Evolutionary conservation across 2,888 invertebrate species (phyloP).

Genomic region (Lasioglossum calceatum): DNA sequence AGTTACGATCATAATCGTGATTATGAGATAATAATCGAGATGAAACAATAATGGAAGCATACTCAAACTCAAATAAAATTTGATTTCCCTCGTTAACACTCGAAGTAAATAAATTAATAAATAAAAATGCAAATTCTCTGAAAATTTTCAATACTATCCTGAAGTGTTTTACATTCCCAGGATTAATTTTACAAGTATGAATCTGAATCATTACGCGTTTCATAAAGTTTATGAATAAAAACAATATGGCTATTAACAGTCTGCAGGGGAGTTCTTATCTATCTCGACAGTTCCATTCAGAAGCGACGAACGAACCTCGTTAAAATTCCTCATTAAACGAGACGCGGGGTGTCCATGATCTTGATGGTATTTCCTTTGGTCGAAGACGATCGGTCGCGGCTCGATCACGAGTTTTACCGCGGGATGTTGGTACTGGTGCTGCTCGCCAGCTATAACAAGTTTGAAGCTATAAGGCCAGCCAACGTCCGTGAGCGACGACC

Average conservation of each 20-base stretch:
- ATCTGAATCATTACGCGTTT: not conserved
- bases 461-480: conserved; percentile 66
- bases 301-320: conserved; percentile 32
- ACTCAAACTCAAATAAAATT: too few species aligned
- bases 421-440: conserved; percentile 51
- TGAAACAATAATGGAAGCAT: too few species aligned
- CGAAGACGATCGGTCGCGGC: conserved; percentile 44
- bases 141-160: too few species aligned
- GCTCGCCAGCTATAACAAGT: conserved; percentile 51
- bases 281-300: conserved; percentile 12
- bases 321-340: conserved; percentile 44
- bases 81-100: too few species aligned
- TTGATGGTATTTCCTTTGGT: conserved; percentile 65
- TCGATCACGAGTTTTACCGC: conserved; percentile 47
- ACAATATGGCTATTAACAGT: not conserved
- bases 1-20: too few species aligned
- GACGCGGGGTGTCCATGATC: conserved; percentile 63
- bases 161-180: too few species aligned
- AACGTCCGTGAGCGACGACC: conserved; percentile 70
- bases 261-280: not conserved
- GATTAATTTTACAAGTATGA: not conserved
- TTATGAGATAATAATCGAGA: too few species aligned
- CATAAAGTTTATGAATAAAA: not conserved
- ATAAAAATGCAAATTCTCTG: not conserved
- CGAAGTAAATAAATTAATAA: not conserved